A percentile compares a stretch with the other conserved stretches of the same genome.
Conservation (phyloP, 2,888 invertebrate species). For the Cacoxenus indagator region DNA sequence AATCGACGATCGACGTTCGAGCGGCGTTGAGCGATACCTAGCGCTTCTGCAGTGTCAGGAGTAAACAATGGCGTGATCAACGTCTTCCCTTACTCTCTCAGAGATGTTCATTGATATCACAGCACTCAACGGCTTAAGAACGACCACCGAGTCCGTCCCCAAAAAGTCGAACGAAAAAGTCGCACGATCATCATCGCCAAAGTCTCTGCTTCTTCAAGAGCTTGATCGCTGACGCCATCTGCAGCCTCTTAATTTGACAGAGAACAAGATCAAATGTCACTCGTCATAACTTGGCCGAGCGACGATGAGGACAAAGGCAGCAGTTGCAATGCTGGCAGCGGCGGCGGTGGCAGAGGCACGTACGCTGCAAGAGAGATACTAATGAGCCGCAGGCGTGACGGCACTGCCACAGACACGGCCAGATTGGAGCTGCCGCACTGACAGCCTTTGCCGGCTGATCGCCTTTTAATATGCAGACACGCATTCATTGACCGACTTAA, state of each 20-base stretch:
- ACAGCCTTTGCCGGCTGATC: conserved; percentile 34
- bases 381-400: conserved; percentile 33
- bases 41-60: conserved; percentile 61
- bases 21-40: conserved; percentile 21
- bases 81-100: neutral
- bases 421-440: conserved; percentile 15
- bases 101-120: neutral
- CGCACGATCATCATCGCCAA: conserved; percentile 63
- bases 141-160: conserved; percentile 40
- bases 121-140: conserved; percentile 66
- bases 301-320: neutral
- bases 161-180: conserved; percentile 44
- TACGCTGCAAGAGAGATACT: conserved; percentile 43
- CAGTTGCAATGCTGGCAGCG: neutral
- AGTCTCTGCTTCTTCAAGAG: conserved; percentile 6
- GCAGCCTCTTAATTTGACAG: conserved; percentile 68
- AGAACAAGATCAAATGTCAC: conserved; percentile 68
- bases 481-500: conserved; percentile 58
- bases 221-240: conserved; percentile 46
- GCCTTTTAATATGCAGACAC: conserved; percentile 59
- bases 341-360: conserved; percentile 30
- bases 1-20: neutral
- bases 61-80: conserved; percentile 31
- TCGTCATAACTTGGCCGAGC: conserved; percentile 44
- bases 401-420: neutral